Conservation (phyloP, 2,113 vertebrate genomes). For the Odontophorus gujanensis region DNA sequence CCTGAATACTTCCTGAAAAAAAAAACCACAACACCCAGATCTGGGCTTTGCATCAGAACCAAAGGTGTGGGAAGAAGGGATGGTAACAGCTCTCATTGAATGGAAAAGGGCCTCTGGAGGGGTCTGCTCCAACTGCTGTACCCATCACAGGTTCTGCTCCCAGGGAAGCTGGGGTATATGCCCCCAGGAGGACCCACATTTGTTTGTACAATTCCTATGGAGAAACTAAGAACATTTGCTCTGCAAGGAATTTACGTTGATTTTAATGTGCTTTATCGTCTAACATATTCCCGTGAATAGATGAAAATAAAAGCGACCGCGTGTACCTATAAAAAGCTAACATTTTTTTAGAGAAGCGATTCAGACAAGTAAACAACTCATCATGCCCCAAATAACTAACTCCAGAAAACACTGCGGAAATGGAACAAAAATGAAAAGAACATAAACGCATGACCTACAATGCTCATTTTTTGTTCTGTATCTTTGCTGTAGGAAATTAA, state of each 20-base stretch:
- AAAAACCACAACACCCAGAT: not conserved
- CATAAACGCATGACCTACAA: fast-evolving
- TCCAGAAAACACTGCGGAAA: not conserved
- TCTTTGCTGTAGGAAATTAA: not conserved
- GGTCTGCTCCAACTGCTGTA: not conserved
- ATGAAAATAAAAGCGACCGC: not conserved
- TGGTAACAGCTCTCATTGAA: fast-evolving
- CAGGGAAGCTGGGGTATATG: no score
- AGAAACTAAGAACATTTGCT: not conserved
- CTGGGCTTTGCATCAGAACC: not conserved
- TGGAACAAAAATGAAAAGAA: not conserved
- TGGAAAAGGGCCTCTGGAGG: not conserved
- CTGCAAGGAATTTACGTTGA: not conserved
- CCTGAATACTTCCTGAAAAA: not conserved
- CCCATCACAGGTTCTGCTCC: no score
- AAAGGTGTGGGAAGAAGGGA: not conserved
- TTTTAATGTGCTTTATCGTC: not conserved
- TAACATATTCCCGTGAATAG: not conserved
- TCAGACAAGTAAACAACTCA: not conserved
- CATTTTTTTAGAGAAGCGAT: not conserved
- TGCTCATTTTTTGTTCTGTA: not conserved
- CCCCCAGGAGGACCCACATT: no score
- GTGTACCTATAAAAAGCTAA: not conserved
- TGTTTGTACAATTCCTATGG: not conserved
- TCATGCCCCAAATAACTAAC: not conserved